Conservation (phyloP, 2,797 vertebrate species). For the Pteronotus mesoamericanus region DNA sequence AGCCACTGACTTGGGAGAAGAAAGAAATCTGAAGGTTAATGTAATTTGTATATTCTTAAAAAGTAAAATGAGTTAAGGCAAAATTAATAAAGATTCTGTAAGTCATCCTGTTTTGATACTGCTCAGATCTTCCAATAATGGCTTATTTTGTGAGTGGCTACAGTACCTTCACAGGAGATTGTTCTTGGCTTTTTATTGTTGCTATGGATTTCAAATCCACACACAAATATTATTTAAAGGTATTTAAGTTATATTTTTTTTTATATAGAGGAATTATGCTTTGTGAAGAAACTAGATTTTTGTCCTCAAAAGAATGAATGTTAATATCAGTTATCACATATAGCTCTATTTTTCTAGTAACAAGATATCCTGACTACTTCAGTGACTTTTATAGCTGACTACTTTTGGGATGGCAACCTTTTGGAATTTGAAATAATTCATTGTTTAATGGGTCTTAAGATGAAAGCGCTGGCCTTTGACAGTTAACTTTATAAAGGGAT, state of each 20-base stretch:
- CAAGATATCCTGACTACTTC: slow-evolving; percentile 62
- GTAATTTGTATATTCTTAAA: slow-evolving; percentile 43
- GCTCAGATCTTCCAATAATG: slow-evolving; percentile 1
- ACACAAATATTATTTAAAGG: slow-evolving; percentile 78
- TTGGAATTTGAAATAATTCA: slow-evolving; percentile 67
- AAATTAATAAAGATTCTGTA: background rate
- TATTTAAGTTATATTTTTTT: slow-evolving; percentile 78
- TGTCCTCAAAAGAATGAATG: slow-evolving; percentile 56
- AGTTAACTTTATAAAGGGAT: slow-evolving; percentile 73
- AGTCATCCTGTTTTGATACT: slow-evolving; percentile 20
- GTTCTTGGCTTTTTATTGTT: slow-evolving; percentile 57
- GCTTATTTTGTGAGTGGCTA: slow-evolving; percentile 19
- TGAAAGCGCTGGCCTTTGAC: slow-evolving; percentile 63
- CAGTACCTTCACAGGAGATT: slow-evolving; percentile 68
- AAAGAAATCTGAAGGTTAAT: background rate
- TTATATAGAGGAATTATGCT: slow-evolving; percentile 67
- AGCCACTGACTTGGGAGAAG: slow-evolving; percentile 16
- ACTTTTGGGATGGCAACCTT: slow-evolving; percentile 61
- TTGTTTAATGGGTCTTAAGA: slow-evolving; percentile 65
- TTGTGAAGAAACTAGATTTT: slow-evolving; percentile 67
- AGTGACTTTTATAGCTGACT: slow-evolving; percentile 68
- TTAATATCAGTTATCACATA: slow-evolving; percentile 56
- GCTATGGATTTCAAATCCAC: slow-evolving; percentile 75
- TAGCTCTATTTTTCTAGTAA: slow-evolving; percentile 75
- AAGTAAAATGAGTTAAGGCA: slow-evolving; percentile 14